Percentiles rank a stretch among this genome's conserved stretches.
These are phyloP conservation scores for Atrina japonica DNA, from an alignment of 2,888 invertebrate species.

Conservation along the genomic window DNA sequence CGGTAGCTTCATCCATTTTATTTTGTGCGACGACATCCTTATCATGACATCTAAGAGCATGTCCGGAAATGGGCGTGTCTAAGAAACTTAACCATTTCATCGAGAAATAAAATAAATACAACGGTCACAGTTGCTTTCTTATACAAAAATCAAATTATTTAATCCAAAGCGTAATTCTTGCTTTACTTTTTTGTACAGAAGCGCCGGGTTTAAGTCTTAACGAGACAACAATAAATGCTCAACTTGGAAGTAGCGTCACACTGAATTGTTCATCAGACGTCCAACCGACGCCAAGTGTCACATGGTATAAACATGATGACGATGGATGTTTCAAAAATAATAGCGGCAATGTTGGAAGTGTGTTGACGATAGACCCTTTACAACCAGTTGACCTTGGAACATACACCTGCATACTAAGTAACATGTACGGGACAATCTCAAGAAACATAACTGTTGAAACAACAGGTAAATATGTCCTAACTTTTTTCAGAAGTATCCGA, in stretches of 20 bases:
- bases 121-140: too few relatives aligned
- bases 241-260: neutral
- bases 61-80: too few relatives aligned
- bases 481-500: too few relatives aligned
- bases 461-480: slow-evolving; percentile 9
- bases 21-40: too few relatives aligned
- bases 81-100: too few relatives aligned
- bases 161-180: too few relatives aligned
- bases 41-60: too few relatives aligned
- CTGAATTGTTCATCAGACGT: slow-evolving; percentile 5
- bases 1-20: too few relatives aligned
- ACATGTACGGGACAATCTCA: neutral
- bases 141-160: too few relatives aligned
- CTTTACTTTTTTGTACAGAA: too few relatives aligned
- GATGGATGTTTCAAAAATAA: slow-evolving; percentile 15
- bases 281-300: slow-evolving; percentile 9
- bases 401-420: slow-evolving; percentile 6
- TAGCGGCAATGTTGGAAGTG: neutral
- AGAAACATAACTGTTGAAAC: slow-evolving; percentile 10
- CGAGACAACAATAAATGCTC: neutral
- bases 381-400: slow-evolving; percentile 18
- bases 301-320: slow-evolving; percentile 5
- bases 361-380: neutral
- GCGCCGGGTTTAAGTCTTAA: too few relatives aligned
- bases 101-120: too few relatives aligned